These are phyloP conservation scores for Poeciliopsis retropinna DNA, from an alignment of 2,113 vertebrate genomes.

Conservation along the genomic window DNA sequence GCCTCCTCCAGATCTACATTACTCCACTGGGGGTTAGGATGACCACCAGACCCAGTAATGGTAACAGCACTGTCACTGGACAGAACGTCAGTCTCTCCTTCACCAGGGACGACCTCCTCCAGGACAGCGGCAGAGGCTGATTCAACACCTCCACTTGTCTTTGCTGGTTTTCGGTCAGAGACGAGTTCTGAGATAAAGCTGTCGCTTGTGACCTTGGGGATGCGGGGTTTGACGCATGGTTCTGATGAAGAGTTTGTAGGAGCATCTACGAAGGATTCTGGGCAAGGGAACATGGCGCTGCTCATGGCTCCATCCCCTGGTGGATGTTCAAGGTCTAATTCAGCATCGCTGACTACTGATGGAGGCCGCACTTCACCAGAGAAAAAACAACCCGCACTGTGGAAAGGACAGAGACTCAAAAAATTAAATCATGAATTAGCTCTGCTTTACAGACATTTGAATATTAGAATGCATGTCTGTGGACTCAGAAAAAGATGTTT, in stretches of 20 bases:
- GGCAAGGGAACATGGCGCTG: neutral
- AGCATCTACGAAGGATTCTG: conserved; percentile 19
- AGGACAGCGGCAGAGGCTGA: conserved; percentile 42
- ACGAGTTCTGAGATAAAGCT: conserved; percentile 84
- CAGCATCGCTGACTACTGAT: conserved; percentile 79
- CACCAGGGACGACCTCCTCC: conserved; percentile 54
- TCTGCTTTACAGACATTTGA: neutral
- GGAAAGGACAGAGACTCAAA: conserved; percentile 22
- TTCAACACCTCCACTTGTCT: conserved; percentile 11
- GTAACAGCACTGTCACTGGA: conserved; percentile 6
- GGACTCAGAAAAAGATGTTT: neutral
- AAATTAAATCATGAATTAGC: neutral
- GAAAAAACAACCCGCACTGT: conserved; percentile 95
- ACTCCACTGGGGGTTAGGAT: conserved; percentile 86
- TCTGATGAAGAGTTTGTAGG: conserved; percentile 13
- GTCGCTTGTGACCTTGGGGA: conserved; percentile 84
- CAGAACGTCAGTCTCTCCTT: conserved; percentile 22
- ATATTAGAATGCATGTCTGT: neutral
- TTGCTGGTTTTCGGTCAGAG: conserved; percentile 72
- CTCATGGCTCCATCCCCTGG: conserved; percentile 31
- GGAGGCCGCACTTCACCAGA: conserved; percentile 87
- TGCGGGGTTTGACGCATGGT: conserved; percentile 54
- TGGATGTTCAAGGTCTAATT: conserved; percentile 78
- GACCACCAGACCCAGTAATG: conserved; percentile 50
- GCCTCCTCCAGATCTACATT: conserved; percentile 93